phyloP scores from a whole-genome alignment of 2,113 vertebrate genomes.

The Ciconia boyciana region DNA sequence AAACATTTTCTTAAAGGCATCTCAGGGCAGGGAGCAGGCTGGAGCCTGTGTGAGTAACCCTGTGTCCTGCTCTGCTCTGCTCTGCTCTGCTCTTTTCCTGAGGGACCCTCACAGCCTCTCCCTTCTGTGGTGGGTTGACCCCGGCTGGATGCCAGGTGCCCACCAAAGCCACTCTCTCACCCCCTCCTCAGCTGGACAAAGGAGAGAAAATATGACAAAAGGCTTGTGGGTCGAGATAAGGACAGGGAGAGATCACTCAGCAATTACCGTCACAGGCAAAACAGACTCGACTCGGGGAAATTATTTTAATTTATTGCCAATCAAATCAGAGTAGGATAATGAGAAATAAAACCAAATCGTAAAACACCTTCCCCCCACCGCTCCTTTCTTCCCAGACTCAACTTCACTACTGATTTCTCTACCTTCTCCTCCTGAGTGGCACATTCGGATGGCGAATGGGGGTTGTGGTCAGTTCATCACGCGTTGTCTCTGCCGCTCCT shows the following conservation, averaged over 20 bases:
- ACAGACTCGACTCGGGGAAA: background rate
- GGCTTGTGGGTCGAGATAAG: background rate
- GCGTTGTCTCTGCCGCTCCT: too few species aligned
- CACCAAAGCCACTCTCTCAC: background rate
- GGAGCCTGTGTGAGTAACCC: rapidly evolving
- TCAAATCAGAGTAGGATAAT: background rate
- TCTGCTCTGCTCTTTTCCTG: background rate
- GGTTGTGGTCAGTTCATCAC: too few species aligned
- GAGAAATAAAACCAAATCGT: background rate
- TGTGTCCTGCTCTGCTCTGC: background rate
- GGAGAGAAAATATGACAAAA: background rate
- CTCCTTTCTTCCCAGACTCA: background rate
- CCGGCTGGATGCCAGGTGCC: background rate
- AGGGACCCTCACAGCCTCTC: background rate
- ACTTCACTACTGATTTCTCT: background rate
- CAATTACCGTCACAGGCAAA: background rate
- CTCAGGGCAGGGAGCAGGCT: background rate
- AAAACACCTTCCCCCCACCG: background rate
- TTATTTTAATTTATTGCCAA: background rate
- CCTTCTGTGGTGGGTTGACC: background rate
- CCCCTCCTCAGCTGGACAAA: background rate
- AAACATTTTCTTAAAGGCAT: background rate
- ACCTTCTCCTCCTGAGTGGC: too few species aligned
- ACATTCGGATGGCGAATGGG: too few species aligned
- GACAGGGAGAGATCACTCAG: background rate